Base-by-base conservation (phyloP, 2,797 vertebrate species). In the Florisuga fusca region DNA sequence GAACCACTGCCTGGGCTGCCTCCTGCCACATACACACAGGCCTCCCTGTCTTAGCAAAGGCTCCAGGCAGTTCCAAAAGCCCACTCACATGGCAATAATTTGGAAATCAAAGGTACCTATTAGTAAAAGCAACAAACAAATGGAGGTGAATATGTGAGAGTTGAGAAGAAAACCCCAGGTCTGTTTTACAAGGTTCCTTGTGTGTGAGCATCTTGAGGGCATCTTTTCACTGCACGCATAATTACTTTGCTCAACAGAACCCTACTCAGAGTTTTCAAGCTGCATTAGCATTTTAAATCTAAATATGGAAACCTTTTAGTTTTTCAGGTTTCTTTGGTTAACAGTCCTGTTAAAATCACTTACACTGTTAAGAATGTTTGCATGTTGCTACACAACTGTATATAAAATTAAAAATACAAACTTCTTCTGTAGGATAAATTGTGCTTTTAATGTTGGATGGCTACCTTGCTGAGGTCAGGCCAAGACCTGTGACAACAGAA, bases 91-190 rank as follows among this genome's bases (percentile, higher is more conserved):
- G 1, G 33, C 62, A 88, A 8, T 66, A 66, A 46, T 61, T 51
- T 34, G 43, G 55, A 95, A 93, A 89, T 58, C 68, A 81, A 72
- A 79, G 29, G 27, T 41, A 69, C 43, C 58, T 53, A 25, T 22
- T 25, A 82, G 61, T 55, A 89, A 36, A 27, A 71, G 55, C 61
- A 66, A 72, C 34, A 36, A 83, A 87, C 3, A 72, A 21, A 31
- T 1, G 3, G 54, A 87, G 36, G 43, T 31, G 34, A 72, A 13
- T 46, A 59, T 41, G 25, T n/a, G 31, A 63, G 55, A 66, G 77
- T 72, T 27, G 34, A 90, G 43, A 72, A 54, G 27, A 81, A 88
- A 90, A 67, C 10, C 9, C 9, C 22, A 29, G 5, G 9, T 66
- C 21, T 21, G 27, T 34, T 81, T 68, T 26, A 54, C 15, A 7